Base-by-base conservation (phyloP, 2,113 vertebrate species). In the Corythaeola cristata region DNA sequence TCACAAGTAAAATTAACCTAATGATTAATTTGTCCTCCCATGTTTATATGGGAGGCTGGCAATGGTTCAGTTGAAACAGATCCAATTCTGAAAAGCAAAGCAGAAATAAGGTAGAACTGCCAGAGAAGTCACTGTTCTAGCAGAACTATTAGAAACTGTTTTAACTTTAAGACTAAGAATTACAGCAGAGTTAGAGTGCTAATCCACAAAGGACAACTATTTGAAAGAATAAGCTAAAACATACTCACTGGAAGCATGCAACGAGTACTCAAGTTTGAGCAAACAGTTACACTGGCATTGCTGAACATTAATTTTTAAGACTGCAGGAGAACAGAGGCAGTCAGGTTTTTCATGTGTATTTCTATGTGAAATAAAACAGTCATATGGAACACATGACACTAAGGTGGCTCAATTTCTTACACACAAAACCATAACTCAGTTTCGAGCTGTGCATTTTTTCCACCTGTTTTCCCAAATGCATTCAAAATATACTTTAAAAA, bases 21-120 rank as follows among this genome's bases (percentile, higher is more conserved):
- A 75, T 4, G 58, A 93, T 71, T 89, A 91, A 97, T 92, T 88
- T 91, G 72, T 60, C 71, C 90, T 95, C 64, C 79, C 24, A 0
- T 90, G 90, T 93, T 96, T 89, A 91, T 33, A 93, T 1, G 41
- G 39, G 49, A 93, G 77, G 69, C 58, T 94, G 89, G 94, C 92
- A 93, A 3, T 4, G 26, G 85, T 39, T 93, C 92, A 95, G 77
- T 5, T 96, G 94, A 92, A 94, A 95, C 50, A 73, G 41, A 76
- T 71, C 77, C 91, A 89, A 13, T 27, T 88, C 28, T 58, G 74
- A 82, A 81, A 88, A 88, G 75, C 67, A 74, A 85, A 96, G 79
- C 75, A 93, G 67, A 88, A 91, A 56, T 79, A 83, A 93, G 93
- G 89, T 88, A 53, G 81, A 88, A 55, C 79, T 85, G 50, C 76